These are phyloP conservation scores for Psylliodes chrysocephalus DNA, from an alignment of 2,888 invertebrate genomes.

Conservation along the genomic window DNA sequence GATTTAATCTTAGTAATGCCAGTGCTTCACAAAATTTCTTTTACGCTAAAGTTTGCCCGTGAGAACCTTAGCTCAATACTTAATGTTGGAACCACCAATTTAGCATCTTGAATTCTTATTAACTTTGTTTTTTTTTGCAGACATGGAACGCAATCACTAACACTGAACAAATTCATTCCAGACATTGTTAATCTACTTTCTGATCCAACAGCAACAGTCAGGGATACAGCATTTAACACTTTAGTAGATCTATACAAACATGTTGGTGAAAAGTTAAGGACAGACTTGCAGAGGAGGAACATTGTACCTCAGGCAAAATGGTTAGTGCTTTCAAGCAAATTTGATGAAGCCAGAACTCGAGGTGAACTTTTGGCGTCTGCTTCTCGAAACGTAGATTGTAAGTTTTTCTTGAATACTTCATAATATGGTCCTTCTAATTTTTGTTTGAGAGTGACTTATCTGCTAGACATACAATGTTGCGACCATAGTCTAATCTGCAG, in stretches of 20 bases:
- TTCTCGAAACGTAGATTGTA: conserved; percentile 57
- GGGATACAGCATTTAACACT: conserved; percentile 88
- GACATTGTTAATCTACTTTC: conserved; percentile 84
- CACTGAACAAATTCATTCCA: conserved; percentile 84
- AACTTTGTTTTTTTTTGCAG: no score
- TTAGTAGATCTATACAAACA: conserved; percentile 92
- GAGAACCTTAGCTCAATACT: no score
- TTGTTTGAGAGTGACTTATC: no score
- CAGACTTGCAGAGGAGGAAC: conserved; percentile 84
- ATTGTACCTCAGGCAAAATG: conserved; percentile 80
- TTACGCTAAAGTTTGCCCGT: no score
- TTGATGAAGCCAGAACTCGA: conserved; percentile 85
- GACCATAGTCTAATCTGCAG: no score
- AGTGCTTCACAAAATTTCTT: no score
- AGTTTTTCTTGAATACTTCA: no score
- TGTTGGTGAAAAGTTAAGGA: conserved; percentile 87
- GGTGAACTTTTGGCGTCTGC: conserved; percentile 80
- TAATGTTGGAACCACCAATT: no score
- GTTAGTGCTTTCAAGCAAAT: conserved; percentile 78
- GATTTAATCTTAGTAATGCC: no score
- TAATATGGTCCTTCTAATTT: no score
- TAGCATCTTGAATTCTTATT: no score
- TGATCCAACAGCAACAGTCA: conserved; percentile 87
- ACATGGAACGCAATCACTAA: conserved; percentile 86
- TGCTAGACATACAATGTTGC: no score